phyloP scores from a whole-genome alignment of 2,113 vertebrate genomes.

The Tychaedon coryphoeus region DNA sequence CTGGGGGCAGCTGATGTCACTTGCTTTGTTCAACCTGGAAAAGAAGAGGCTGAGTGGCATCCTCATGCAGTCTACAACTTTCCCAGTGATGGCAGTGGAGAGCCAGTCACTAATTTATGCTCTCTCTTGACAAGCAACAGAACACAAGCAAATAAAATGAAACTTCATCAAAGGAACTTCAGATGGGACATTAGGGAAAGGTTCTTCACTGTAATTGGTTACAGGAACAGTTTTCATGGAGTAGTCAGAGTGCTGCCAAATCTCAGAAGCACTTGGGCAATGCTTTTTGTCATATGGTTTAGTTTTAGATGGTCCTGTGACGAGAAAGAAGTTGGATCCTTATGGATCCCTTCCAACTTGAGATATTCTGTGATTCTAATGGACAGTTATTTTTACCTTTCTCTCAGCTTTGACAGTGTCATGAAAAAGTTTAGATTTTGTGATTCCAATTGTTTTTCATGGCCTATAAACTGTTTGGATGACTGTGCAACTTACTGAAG shows the following conservation, averaged over 20 bases:
- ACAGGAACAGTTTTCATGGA: neutral
- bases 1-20: accelerated
- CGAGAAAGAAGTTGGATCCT: neutral
- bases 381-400: neutral
- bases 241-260: neutral
- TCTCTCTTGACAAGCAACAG: neutral
- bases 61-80: neutral
- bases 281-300: neutral
- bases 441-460: neutral
- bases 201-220: accelerated
- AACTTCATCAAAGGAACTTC: neutral
- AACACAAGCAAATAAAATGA: neutral
- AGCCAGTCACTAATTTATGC: neutral
- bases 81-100: accelerated
- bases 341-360: neutral
- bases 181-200: neutral
- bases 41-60: neutral
- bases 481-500: neutral
- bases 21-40: neutral
- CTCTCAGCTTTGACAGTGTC: neutral
- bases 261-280: neutral
- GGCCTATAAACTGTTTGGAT: neutral
- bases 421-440: neutral
- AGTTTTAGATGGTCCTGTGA: neutral
- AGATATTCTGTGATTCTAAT: neutral